These are phyloP conservation scores for Coelogynopora nodosa DNA, from an alignment of 2,888 invertebrate species.

Conservation along the genomic window DNA sequence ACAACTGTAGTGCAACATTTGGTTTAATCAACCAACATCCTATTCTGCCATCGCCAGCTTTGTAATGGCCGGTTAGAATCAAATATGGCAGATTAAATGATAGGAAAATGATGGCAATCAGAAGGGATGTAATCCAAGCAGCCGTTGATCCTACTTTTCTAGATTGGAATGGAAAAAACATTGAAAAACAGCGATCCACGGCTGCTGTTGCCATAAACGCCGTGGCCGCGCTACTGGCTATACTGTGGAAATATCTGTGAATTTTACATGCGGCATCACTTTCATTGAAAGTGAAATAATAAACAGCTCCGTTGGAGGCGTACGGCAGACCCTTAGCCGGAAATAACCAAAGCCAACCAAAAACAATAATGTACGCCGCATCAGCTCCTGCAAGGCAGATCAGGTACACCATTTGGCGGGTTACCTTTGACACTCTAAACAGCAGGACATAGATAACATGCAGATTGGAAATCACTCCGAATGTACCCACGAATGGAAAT, in stretches of 20 bases:
- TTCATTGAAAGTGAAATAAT: constrained; percentile 39
- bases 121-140: background rate
- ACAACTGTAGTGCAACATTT: background rate
- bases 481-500: constrained; percentile 25
- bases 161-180: constrained; percentile 30
- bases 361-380: constrained; percentile 9
- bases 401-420: constrained; percentile 37
- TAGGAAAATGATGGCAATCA: background rate
- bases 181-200: constrained; percentile 27
- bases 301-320: constrained; percentile 4
- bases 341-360: constrained; percentile 41
- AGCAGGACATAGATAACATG: background rate
- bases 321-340: constrained; percentile 39
- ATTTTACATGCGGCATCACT: background rate
- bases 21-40: background rate
- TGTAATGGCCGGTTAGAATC: background rate
- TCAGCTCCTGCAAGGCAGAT: constrained; percentile 35
- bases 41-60: background rate
- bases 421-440: background rate
- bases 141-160: background rate
- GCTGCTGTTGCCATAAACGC: background rate
- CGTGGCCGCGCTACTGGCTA: constrained; percentile 16
- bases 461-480: background rate
- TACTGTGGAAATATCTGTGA: constrained; percentile 29
- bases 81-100: background rate